Percentiles rank a stretch among this genome's conserved stretches.
phyloP scores from a whole-genome alignment of 2,113 vertebrate genomes.

The Callithrix jacchus region DNA sequence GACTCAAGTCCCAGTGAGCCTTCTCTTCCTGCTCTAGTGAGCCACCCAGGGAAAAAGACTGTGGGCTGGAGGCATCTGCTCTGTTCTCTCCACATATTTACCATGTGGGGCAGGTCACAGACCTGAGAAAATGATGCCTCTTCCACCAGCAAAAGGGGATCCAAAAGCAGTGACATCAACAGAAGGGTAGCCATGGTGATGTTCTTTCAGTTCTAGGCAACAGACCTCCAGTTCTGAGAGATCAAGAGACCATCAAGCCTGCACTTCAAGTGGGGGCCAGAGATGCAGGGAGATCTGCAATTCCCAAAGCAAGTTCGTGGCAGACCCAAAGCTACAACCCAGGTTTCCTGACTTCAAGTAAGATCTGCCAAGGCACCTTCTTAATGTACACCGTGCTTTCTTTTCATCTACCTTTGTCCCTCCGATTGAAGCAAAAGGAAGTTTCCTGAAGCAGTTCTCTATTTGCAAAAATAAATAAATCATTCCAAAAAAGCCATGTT shows the following conservation, averaged over 20 bases:
- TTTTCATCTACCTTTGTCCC: not conserved
- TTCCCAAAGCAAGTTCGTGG: not conserved
- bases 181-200: not conserved
- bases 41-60: not conserved
- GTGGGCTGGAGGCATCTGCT: not conserved
- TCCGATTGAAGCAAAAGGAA: not conserved
- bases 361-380: too few relatives aligned
- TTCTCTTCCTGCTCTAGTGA: too few relatives aligned
- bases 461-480: not conserved
- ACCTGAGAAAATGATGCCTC: not conserved
- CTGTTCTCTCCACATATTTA: not conserved
- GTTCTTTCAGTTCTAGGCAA: not conserved
- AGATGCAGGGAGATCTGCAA: too few relatives aligned
- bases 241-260: not conserved
- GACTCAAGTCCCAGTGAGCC: not conserved
- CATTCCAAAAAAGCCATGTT: not conserved
- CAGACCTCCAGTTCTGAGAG: not conserved
- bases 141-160: not conserved
- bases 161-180: not conserved
- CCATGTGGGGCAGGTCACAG: fast-evolving
- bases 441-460: not conserved
- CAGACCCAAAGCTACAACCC: not conserved
- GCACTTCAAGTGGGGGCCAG: not conserved
- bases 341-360: not conserved
- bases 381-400: fast-evolving